Conservation (phyloP, 2,113 vertebrate genomes). For the Eretmochelys imbricata region DNA sequence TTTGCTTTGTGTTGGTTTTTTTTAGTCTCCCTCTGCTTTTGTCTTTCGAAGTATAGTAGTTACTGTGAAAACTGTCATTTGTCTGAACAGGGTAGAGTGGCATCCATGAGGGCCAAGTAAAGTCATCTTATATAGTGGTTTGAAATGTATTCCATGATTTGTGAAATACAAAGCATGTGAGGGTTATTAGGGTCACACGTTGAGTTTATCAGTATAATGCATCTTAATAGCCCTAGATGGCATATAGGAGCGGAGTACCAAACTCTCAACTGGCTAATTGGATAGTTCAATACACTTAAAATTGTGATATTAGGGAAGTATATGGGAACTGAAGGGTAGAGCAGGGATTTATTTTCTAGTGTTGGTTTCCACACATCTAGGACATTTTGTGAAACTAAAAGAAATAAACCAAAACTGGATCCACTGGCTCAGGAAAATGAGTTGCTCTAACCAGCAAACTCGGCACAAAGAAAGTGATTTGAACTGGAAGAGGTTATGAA, state of each 20-base stretch:
- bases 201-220: neutral
- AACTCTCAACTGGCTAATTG: neutral
- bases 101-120: neutral
- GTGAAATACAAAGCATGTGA: fast-evolving
- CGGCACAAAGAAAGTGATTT: neutral
- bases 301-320: neutral
- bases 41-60: neutral
- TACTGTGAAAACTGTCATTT: neutral
- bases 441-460: neutral
- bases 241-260: neutral
- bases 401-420: neutral
- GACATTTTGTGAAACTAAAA: neutral
- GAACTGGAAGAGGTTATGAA: neutral
- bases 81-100: neutral
- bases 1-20: neutral
- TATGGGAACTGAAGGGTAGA: neutral
- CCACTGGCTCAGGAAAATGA: neutral
- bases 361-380: neutral
- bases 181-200: fast-evolving
- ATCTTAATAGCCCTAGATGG: neutral
- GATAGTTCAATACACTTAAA: neutral
- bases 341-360: fast-evolving
- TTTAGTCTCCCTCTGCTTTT: neutral
- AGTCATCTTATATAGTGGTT: fast-evolving
- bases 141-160: fast-evolving